Base-by-base conservation (phyloP, 30 jellyfish, hydroid and myxozoan genomes). In the Chironex yamaguchii region DNA sequence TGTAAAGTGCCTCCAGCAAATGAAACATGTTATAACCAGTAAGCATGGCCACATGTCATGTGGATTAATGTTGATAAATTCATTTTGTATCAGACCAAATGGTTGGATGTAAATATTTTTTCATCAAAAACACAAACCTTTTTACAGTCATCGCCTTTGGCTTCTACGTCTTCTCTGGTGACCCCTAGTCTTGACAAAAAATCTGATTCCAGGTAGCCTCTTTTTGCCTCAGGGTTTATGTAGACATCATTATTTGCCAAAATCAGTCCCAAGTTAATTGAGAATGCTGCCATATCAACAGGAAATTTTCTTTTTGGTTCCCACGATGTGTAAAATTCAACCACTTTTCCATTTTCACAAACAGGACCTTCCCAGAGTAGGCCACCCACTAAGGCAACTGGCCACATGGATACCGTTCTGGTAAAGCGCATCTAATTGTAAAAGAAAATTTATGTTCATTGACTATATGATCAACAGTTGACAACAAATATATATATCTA, bases 361-460 rank as follows among this genome's bases (percentile, higher is more conserved):
- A 92, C 52, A 17, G 98, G 98, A 24, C 98, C 98, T 79, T 92
- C 98, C 98, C 98, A 92, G 36, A 90, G 52, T 31, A 92, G 82
- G 20, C 95, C 97, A 79, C 97, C 98, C 21, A 92, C 98, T 1
- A 92, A 42, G 17, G 96, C 98, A 51, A 92, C 98, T 17, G 98
- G 98, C 98, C 98, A 92, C n/a, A 92, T 91, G 17, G 98, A 92
- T 11, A 79, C 92, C 17, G 33, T 33, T 81, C 75, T 86, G 25
- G 98, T 92, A 26, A 30, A 26, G 17, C 98, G 67, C 98, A 92
- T 92, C 98, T 92, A 66, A 1, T n/a, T n/a, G n/a, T n/a, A 33
- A 79, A 36, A 49, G 34, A 58, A 22, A 74, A 25, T 3, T 30
- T 24, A 29, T n/a, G 14, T 36, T 20, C 20, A 2, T 9, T 4